Evolutionary conservation across 1,140 invertebrate genomes (phyloP).

Genomic region (Sesamia nonagrioides): DNA sequence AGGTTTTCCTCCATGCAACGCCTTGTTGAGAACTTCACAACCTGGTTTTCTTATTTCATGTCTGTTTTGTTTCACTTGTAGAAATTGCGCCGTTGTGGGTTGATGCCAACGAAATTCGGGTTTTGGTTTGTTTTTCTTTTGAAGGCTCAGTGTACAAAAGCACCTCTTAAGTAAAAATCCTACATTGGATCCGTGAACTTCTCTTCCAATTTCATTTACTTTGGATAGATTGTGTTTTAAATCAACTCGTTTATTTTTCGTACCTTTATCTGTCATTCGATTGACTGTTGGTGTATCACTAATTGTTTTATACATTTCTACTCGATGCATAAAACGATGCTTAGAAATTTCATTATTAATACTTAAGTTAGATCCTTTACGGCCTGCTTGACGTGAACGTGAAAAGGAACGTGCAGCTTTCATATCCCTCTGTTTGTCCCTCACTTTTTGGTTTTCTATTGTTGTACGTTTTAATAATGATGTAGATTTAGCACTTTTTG

Average conservation of each 20-base stretch:
- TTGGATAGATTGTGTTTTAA: background rate
- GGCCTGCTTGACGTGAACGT: background rate
- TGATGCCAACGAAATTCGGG: background rate
- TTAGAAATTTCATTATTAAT: slow-evolving; percentile 40
- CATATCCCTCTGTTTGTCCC: background rate
- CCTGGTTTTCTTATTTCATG: background rate
- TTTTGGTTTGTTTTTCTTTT: background rate
- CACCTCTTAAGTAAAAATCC: slow-evolving; percentile 22
- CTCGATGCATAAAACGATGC: background rate
- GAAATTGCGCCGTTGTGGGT: background rate
- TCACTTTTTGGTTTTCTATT: background rate
- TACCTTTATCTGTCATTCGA: background rate
- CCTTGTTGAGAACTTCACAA: background rate
- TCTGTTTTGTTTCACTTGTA: background rate
- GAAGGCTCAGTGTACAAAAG: background rate
- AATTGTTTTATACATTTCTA: background rate
- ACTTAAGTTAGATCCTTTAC: slow-evolving; percentile 18
- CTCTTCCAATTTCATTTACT: background rate
- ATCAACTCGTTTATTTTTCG: too few relatives aligned
- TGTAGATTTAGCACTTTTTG: slow-evolving; percentile 9
- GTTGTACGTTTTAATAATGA: background rate
- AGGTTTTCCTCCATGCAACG: background rate
- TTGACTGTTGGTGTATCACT: background rate
- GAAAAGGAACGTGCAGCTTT: background rate
- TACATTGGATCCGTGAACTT: background rate